Conservation (phyloP, 2,888 invertebrate genomes). For the Lamproptera curius region DNA sequence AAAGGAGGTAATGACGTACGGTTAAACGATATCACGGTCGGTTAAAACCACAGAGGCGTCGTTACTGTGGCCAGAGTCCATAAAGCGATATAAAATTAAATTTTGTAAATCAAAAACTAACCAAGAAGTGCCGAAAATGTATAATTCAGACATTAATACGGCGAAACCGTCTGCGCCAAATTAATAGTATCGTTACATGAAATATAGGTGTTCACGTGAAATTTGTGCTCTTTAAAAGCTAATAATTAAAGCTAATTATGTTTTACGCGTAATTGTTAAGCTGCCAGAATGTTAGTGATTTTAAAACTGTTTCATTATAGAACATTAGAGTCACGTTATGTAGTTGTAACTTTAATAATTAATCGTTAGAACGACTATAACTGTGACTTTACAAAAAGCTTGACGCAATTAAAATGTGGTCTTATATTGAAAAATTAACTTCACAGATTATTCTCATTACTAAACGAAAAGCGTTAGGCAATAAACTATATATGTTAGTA, state of each 20-base stretch:
- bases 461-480: slow-evolving; percentile 29
- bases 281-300: not conserved
- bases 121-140: not conserved
- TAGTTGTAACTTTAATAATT: too few relatives aligned
- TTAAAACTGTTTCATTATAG: too few relatives aligned
- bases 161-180: not conserved
- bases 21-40: slow-evolving; percentile 10
- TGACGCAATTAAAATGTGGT: too few relatives aligned
- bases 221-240: slow-evolving; percentile 6
- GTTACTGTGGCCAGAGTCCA: slow-evolving; percentile 7
- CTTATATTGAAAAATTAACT: too few relatives aligned
- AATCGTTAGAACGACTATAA: too few relatives aligned
- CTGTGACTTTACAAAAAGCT: too few relatives aligned
- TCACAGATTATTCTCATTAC: too few relatives aligned
- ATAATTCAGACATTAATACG: slow-evolving; percentile 13
- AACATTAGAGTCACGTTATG: too few relatives aligned
- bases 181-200: too few relatives aligned
- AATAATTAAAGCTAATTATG: slow-evolving; percentile 11
- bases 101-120: slow-evolving; percentile 3
- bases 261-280: not conserved
- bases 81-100: too few relatives aligned
- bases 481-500: too few relatives aligned
- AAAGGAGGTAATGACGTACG: not conserved
- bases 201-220: too few relatives aligned
- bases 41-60: slow-evolving; percentile 8